Evolutionary conservation across 2,797 vertebrate species (phyloP).

Genomic region (Uromys caudimaculatus): DNA sequence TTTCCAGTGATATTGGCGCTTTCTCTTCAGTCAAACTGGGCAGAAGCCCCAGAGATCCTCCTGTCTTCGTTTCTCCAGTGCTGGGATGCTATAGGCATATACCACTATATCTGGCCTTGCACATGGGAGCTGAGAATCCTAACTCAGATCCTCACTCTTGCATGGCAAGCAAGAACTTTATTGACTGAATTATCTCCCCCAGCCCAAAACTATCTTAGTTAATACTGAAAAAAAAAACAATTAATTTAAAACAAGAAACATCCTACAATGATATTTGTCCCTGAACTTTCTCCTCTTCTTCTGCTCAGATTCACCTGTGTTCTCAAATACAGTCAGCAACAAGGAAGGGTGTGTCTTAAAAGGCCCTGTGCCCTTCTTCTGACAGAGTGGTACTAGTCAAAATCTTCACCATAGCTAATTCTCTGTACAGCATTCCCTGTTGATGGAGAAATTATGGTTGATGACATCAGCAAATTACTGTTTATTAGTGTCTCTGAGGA

Average conservation of each 20-base stretch:
- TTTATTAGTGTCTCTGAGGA: conserved; percentile 90
- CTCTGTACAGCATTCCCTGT: conserved; percentile 92
- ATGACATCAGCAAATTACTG: conserved; percentile 85
- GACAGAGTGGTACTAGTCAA: conserved; percentile 1
- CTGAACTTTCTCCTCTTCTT: background rate
- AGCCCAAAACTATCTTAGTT: background rate
- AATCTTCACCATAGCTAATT: background rate
- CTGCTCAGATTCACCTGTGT: background rate
- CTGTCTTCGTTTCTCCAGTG: background rate
- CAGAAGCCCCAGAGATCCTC: background rate
- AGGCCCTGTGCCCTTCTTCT: background rate
- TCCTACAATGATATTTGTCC: background rate
- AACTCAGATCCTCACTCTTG: background rate
- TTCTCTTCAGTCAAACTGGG: background rate
- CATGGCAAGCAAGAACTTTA: background rate
- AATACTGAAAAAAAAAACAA: conserved; percentile 63
- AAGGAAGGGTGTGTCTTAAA: background rate
- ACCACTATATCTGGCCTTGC: background rate
- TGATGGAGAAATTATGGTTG: conserved; percentile 90
- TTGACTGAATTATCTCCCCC: background rate
- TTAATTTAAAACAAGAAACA: conserved; percentile 54
- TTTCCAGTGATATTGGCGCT: background rate
- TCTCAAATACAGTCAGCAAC: conserved; percentile 85
- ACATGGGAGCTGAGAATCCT: background rate
- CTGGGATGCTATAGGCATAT: background rate